Base-by-base conservation (phyloP, 2,113 vertebrate genomes). In the Uria lomvia region DNA sequence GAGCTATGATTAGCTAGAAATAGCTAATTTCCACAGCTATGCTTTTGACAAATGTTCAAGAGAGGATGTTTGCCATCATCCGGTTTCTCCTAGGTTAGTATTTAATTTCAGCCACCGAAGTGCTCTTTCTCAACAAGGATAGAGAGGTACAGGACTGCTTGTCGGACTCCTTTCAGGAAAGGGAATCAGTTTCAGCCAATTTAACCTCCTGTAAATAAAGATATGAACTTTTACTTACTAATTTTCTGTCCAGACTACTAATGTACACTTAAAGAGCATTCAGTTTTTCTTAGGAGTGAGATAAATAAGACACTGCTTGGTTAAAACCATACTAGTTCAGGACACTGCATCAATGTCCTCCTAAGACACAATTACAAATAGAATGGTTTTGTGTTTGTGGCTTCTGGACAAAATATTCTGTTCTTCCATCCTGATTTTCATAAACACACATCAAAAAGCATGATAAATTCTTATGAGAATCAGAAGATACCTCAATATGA, bases 1-100 rank as follows among this genome's bases (percentile, higher is more conserved):
- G 86, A 92, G 27, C 22, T 84, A 91, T 59, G 89, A 90, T 95
- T 95, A 95, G 15, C 30, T 71, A 96, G 68, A 96, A 94, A 88
- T 59, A 89, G 80, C 42, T 84, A 78, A 84, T 91, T 94, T 92
- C 67, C 55, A 81, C 56, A 75, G 65, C 55, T 71, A 77, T 24
- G 55, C 20, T 81, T 91, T 63, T 92, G 72, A 92, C 12, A 77
- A 67, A 74, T 43, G 29, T 67, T 86, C 76, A 71, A n/a, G 18
- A 87, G 13, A 77, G 32, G 8, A 53, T 74, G 60, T 71, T 83
- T 72, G 50, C 86, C 92, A 56, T 70, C 26, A 60, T 45, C 23
- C 24, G 42, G 2, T 78, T 92, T 89, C 55, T 91, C 23, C 24
- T 59, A 65, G n/a, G 76, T 77, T 63, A 62, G 47, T 70, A 66